A percentile compares a stretch with the other conserved stretches of the same genome.
phyloP scores from a whole-genome alignment of 1,140 invertebrate species.

The Heliothis subflexa region DNA sequence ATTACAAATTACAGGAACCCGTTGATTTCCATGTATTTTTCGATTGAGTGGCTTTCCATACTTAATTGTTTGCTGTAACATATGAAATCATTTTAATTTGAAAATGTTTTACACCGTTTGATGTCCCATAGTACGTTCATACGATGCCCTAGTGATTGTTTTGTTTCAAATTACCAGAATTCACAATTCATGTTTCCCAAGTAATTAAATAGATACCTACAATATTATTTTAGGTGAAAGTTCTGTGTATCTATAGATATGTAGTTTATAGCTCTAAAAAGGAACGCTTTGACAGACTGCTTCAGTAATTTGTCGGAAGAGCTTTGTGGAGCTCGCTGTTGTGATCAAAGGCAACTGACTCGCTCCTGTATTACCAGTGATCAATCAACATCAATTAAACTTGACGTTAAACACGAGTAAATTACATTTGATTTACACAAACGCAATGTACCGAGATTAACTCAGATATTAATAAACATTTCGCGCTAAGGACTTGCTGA shows the following conservation, averaged over 20 bases:
- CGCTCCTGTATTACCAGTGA: slow-evolving; percentile 31
- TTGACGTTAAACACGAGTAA: slow-evolving; percentile 19
- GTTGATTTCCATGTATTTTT: too few species aligned
- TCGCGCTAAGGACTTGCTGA: background rate
- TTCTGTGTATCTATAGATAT: too few species aligned
- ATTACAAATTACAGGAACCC: too few species aligned
- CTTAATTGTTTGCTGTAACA: too few species aligned
- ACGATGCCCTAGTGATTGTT: background rate
- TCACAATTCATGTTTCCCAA: background rate
- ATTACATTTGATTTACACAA: slow-evolving; percentile 23
- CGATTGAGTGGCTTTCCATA: too few species aligned
- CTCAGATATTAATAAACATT: slow-evolving; percentile 9
- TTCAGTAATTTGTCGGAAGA: slow-evolving; percentile 36
- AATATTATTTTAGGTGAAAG: background rate
- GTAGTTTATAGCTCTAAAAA: slow-evolving; percentile 18
- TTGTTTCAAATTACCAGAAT: slow-evolving; percentile 1
- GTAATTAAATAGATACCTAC: too few species aligned
- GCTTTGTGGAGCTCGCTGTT: slow-evolving; percentile 5
- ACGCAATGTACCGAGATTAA: slow-evolving; percentile 14
- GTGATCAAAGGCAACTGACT: slow-evolving; percentile 27
- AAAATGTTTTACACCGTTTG: slow-evolving; percentile 2
- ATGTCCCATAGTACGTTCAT: background rate
- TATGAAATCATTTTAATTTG: too few species aligned
- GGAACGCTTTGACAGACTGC: slow-evolving; percentile 6
- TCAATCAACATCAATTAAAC: slow-evolving; percentile 44